Evolutionary conservation across 2,888 invertebrate genomes (phyloP).

Genomic region (Melangyna quadrimaculata): DNA sequence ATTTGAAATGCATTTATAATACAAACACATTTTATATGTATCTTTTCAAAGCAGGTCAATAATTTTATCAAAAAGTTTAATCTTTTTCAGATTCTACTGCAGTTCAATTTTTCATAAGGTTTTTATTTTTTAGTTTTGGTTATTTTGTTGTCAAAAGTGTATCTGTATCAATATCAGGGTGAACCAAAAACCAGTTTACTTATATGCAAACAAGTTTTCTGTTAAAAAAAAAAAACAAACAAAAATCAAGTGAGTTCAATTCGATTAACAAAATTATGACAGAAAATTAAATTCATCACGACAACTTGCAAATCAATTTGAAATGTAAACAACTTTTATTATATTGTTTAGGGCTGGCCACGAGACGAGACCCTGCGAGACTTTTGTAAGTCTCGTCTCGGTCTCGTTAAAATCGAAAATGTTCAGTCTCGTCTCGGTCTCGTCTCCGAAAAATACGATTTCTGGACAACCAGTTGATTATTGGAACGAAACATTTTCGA

Average conservation of each 20-base stretch:
- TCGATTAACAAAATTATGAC: slow-evolving; percentile 8
- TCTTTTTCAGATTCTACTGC: background rate
- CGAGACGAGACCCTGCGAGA: too few relatives aligned
- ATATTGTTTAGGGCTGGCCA: too few relatives aligned
- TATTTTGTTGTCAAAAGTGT: background rate
- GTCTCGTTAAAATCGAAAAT: too few relatives aligned
- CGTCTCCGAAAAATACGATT: too few relatives aligned
- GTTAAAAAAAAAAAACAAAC: background rate
- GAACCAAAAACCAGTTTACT: slow-evolving; percentile 27
- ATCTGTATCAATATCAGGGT: slow-evolving; percentile 29
- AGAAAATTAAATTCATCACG: background rate
- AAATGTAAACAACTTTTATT: slow-evolving; percentile 2
- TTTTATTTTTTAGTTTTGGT: background rate
- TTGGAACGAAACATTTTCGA: too few relatives aligned
- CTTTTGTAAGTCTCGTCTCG: too few relatives aligned
- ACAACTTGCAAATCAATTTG: background rate
- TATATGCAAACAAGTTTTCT: slow-evolving; percentile 1
- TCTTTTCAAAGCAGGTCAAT: slow-evolving; percentile 12
- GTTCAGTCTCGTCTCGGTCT: too few relatives aligned
- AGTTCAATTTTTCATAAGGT: background rate
- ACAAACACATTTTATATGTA: background rate
- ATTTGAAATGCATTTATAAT: background rate
- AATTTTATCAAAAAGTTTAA: background rate
- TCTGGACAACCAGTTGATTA: too few relatives aligned
- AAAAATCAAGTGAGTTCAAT: background rate